Conservation (phyloP, 2,888 invertebrate species). For the Synergus japonicus region DNA sequence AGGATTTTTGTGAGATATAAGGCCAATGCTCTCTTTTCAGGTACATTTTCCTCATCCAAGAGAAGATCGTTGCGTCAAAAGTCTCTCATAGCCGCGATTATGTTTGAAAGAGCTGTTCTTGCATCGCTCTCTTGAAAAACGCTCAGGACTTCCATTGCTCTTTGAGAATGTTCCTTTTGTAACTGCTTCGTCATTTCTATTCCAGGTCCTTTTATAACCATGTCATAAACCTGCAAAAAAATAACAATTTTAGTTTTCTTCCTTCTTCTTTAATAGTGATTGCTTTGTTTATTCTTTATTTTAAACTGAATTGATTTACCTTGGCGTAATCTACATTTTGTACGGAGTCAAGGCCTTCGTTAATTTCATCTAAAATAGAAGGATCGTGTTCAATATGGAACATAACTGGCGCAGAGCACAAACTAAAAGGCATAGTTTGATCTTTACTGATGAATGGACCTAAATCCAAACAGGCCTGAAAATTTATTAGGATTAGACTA, state of each 20-base stretch:
- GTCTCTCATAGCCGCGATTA: conserved; percentile 91
- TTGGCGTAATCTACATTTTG: conserved; percentile 83
- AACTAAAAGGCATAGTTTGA: conserved; percentile 80
- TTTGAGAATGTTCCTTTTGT: conserved; percentile 86
- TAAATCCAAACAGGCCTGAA: conserved; percentile 82
- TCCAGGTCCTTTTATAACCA: conserved; percentile 84
- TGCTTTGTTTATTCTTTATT: neutral
- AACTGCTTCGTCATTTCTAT: conserved; percentile 86
- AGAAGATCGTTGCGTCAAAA: conserved; percentile 69
- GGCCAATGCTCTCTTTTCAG: neutral
- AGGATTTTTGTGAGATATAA: neutral
- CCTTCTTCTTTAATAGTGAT: neutral
- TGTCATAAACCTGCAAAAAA: conserved; percentile 78
- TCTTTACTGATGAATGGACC: conserved; percentile 85
- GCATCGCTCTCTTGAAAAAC: conserved; percentile 90
- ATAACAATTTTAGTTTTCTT: neutral
- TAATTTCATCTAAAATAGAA: conserved; percentile 83
- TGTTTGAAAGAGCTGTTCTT: conserved; percentile 90
- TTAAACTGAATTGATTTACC: conserved; percentile 64
- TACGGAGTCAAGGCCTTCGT: conserved; percentile 83
- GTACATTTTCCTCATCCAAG: neutral
- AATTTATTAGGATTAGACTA: conserved; percentile 36
- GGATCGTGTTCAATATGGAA: conserved; percentile 89
- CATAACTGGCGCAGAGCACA: conserved; percentile 90
- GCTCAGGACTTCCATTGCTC: conserved; percentile 86